Conservation (phyloP, 2,797 vertebrate species). For the Mus caroli region DNA sequence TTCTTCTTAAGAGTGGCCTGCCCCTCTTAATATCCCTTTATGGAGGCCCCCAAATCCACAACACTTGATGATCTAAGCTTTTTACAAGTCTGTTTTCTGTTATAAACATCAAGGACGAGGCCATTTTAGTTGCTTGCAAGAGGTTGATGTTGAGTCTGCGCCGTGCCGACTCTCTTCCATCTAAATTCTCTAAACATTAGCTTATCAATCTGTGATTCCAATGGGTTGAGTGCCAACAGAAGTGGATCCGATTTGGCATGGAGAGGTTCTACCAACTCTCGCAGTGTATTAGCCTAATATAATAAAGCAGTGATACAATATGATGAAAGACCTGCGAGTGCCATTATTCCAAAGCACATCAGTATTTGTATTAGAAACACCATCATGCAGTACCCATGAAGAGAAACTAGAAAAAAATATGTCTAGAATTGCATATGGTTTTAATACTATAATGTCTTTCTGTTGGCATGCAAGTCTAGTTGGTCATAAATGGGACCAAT, state of each 20-base stretch:
- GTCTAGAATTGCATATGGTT: conserved; percentile 86
- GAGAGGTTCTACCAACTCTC: conserved; percentile 92
- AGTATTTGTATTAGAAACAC: conserved; percentile 88
- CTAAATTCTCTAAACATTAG: conserved; percentile 91
- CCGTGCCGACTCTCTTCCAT: conserved; percentile 89
- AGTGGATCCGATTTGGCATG: conserved; percentile 92
- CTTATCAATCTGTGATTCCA: conserved; percentile 92
- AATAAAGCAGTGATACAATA: conserved; percentile 93
- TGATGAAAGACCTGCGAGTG: conserved; percentile 90
- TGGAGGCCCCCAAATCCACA: conserved; percentile 89
- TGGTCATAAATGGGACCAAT: conserved; percentile 79
- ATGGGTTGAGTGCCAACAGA: conserved; percentile 92
- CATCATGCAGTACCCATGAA: conserved; percentile 89
- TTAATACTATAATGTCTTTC: conserved; percentile 86
- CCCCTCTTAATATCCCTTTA: conserved; percentile 88
- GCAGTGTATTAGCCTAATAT: conserved; percentile 92
- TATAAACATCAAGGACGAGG: conserved; percentile 90
- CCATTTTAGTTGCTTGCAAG: conserved; percentile 91
- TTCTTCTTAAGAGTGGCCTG: conserved; percentile 90
- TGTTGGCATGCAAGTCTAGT: conserved; percentile 89
- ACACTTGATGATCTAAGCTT: conserved; percentile 89
- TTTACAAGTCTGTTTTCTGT: conserved; percentile 89
- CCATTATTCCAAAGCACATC: conserved; percentile 89
- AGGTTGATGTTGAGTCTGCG: conserved; percentile 91
- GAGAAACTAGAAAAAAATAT: conserved; percentile 89